These are phyloP conservation scores for Xerus inauris DNA, from an alignment of 2,113 vertebrate species.

Conservation along the genomic window DNA sequence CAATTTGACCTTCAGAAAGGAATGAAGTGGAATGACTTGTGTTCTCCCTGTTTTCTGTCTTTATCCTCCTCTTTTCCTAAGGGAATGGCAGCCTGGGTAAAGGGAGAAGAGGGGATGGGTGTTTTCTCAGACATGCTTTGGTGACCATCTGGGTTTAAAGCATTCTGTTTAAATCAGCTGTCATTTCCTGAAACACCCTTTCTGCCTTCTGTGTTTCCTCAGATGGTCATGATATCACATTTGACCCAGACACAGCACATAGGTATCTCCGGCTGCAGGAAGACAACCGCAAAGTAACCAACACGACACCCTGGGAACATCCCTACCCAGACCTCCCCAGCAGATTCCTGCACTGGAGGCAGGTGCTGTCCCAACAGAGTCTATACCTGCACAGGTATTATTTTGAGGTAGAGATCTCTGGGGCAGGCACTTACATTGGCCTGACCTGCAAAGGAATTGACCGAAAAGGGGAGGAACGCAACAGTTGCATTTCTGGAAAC, in stretches of 20 bases:
- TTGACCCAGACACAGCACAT: constrained; percentile 87
- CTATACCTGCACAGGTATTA: constrained; percentile 88
- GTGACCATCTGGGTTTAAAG: neutral
- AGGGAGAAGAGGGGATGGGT: neutral
- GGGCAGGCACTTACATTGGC: constrained; percentile 86
- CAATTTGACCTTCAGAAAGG: neutral
- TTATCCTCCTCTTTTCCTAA: neutral
- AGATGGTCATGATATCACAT: constrained; percentile 84
- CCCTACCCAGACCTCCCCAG: constrained; percentile 86
- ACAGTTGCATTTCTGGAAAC: constrained; percentile 86
- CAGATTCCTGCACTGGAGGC: constrained; percentile 87
- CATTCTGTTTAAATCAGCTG: neutral
- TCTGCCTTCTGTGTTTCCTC: constrained; percentile 11
- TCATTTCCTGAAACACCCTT: neutral
- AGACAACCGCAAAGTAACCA: constrained; percentile 87
- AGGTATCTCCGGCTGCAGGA: constrained; percentile 92
- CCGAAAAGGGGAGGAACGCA: constrained; percentile 83
- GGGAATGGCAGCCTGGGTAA: neutral
- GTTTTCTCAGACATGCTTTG: neutral
- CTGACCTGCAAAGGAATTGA: constrained; percentile 87
- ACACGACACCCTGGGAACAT: constrained; percentile 89
- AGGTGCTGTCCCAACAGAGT: constrained; percentile 87
- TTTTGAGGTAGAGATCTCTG: constrained; percentile 86
- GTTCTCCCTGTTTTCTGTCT: neutral
- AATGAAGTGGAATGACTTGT: neutral